Conservation (phyloP, 2,888 invertebrate species). For the Sphaeridia pumilis region DNA sequence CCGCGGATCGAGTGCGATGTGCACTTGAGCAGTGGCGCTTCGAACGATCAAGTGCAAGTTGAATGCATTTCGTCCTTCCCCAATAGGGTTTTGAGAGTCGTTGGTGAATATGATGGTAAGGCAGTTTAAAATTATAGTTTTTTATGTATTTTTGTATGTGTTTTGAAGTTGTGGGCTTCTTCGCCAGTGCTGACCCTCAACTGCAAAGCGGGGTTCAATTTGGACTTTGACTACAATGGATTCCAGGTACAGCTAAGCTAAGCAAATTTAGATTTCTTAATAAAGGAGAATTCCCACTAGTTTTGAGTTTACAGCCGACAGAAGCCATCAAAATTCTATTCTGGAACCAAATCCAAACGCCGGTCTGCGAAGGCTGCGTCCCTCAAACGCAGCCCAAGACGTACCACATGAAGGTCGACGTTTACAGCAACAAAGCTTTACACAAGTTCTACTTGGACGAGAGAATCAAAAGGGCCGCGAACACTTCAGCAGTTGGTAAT, state of each 20-base stretch:
- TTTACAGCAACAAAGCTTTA: constrained; percentile 7
- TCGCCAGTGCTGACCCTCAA: constrained; percentile 5
- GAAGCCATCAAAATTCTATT: constrained; percentile 6
- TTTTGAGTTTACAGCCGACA: constrained; percentile 13
- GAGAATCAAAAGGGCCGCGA: too few relatives aligned
- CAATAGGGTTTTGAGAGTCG: background rate
- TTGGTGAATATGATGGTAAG: constrained; percentile 7
- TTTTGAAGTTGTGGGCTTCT: background rate
- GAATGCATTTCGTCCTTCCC: background rate
- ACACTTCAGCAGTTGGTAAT: too few relatives aligned
- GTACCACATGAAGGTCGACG: constrained; percentile 6
- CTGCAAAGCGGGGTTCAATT: constrained; percentile 1
- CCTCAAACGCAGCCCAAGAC: background rate
- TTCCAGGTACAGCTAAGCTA: too few relatives aligned
- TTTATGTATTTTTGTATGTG: too few relatives aligned
- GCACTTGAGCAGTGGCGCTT: background rate
- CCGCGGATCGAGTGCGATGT: background rate
- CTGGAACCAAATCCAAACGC: constrained; percentile 5
- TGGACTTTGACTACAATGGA: constrained; percentile 9
- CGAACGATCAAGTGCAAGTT: background rate
- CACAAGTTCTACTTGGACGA: constrained; percentile 1
- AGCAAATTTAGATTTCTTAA: too few relatives aligned
- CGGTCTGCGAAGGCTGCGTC: background rate
- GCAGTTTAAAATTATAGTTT: too few relatives aligned
- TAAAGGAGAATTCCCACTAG: too few relatives aligned